These are phyloP conservation scores for Lacerta viridis DNA, from an alignment of 2,797 vertebrate genomes.

Conservation along the genomic window DNA sequence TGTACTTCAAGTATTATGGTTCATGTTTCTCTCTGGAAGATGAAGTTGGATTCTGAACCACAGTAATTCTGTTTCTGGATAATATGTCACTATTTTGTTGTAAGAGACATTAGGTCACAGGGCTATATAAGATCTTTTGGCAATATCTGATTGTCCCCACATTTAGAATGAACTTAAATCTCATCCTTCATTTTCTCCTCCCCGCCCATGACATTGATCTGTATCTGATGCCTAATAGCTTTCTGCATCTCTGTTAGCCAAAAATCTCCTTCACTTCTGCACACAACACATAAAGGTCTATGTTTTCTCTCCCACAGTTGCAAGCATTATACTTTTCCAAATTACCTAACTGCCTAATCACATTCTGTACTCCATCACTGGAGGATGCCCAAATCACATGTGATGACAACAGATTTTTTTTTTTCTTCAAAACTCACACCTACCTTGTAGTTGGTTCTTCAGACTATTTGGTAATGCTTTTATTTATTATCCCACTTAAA, in stretches of 20 bases:
- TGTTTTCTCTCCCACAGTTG: conserved; percentile 38
- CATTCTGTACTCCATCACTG: conserved; percentile 10
- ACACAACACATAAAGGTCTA: conserved; percentile 38
- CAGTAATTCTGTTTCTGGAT: conserved; percentile 24
- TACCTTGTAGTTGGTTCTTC: conserved; percentile 36
- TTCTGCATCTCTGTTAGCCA: conserved; percentile 45
- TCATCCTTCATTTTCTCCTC: not conserved
- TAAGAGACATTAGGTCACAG: not conserved
- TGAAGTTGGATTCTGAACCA: not conserved
- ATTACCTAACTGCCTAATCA: conserved; percentile 27
- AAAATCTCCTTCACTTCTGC: conserved; percentile 36
- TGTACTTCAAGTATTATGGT: not conserved
- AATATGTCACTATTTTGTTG: not conserved
- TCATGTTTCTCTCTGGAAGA: not conserved
- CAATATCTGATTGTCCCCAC: not conserved
- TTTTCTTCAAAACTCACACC: conserved; percentile 31
- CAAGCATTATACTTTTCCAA: not conserved
- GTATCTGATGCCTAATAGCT: conserved; percentile 3
- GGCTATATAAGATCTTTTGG: not conserved
- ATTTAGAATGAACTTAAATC: conserved; percentile 11
- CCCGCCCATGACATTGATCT: conserved; percentile 14
- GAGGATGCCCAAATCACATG: conserved; percentile 33
- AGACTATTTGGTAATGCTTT: conserved; percentile 13
- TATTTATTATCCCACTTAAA: conserved; percentile 42
- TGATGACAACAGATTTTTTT: conserved; percentile 52